These are phyloP conservation scores for Malurus leucopterus DNA, from an alignment of 2,797 vertebrate genomes.

Conservation along the genomic window DNA sequence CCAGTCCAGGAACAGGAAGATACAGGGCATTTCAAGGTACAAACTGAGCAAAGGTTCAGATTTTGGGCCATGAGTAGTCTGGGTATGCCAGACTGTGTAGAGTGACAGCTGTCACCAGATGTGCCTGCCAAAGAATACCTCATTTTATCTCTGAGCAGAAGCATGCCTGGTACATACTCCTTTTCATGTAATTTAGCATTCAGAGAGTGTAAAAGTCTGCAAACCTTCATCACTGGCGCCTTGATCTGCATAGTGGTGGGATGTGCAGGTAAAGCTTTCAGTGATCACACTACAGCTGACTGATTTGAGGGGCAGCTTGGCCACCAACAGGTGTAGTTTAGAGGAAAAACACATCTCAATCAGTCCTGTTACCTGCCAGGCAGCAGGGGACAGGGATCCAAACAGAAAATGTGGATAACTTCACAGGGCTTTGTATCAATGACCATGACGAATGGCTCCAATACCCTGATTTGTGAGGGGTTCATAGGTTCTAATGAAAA, in stretches of 20 bases:
- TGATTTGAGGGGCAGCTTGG: neutral
- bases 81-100: neutral
- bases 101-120: neutral
- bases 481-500: neutral
- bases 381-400: neutral
- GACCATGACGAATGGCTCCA: neutral
- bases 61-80: neutral
- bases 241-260: rapidly evolving
- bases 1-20: neutral
- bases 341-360: rapidly evolving
- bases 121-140: neutral
- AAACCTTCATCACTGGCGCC: rapidly evolving
- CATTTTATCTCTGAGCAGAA: neutral
- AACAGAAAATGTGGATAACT: neutral
- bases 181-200: neutral
- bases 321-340: neutral
- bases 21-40: neutral
- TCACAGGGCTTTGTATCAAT: neutral
- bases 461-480: neutral
- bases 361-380: neutral
- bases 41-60: neutral
- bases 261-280: neutral
- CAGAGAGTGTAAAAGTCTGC: neutral
- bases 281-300: neutral
- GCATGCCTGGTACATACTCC: neutral